Evolutionary conservation across 2,888 invertebrate genomes (phyloP).

Genomic region (Stenchaetothrips biformis): DNA sequence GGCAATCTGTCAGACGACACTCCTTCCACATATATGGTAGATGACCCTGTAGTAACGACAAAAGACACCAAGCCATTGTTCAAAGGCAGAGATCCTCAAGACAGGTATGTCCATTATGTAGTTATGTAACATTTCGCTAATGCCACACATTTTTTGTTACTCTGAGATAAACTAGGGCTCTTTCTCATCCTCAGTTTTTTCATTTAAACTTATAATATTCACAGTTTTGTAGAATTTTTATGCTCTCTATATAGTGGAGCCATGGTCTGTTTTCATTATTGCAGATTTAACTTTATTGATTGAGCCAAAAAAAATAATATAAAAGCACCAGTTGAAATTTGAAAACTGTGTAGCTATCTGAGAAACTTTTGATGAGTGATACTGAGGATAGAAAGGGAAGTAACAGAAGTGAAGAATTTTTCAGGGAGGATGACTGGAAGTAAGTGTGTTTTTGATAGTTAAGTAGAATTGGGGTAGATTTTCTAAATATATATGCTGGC

Average conservation of each 20-base stretch:
- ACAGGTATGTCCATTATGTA: slow-evolving; percentile 41
- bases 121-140: slow-evolving; percentile 27
- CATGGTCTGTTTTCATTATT: slow-evolving; percentile 22
- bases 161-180: neutral
- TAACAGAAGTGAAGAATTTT: neutral
- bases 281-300: slow-evolving; percentile 29
- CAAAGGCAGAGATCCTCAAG: slow-evolving; percentile 44
- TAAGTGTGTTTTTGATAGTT: neutral
- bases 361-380: neutral
- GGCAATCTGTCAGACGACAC: slow-evolving; percentile 43
- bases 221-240: neutral
- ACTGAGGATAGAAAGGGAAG: neutral
- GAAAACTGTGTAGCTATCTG: neutral
- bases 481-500: slow-evolving; percentile 36
- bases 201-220: slow-evolving; percentile 7
- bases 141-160: slow-evolving; percentile 2
- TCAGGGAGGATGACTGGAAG: neutral
- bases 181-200: slow-evolving; percentile 24
- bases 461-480: neutral
- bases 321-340: neutral
- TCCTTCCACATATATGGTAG: slow-evolving; percentile 39
- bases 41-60: slow-evolving; percentile 42
- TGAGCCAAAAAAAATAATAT: neutral
- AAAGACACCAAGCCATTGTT: slow-evolving; percentile 46
- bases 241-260: neutral